Evolutionary conservation across 2,113 vertebrate species (phyloP), one percentile per base, ranked within the genome.

Genomic region (Pachyramphus minor): DNA sequence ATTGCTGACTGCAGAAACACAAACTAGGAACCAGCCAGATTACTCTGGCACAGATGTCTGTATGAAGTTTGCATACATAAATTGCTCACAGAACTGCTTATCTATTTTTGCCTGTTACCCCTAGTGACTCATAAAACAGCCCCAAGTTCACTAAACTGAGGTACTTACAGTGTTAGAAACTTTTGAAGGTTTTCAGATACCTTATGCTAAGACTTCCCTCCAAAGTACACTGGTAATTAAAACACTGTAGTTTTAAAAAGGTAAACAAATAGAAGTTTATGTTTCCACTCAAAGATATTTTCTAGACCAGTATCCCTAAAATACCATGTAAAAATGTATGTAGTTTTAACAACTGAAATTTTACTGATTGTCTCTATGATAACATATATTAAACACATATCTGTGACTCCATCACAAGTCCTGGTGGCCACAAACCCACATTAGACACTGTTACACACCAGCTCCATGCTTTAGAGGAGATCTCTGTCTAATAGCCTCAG

Each of bases 41-140:
- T 83, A 59, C 42, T 39, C 31, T 0, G 0, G 80, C 71, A 66
- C 0, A 0, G 41, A n/a, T 50, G 31, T 53, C 50, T 74, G 14
- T 50, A 50, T 63, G 63, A 73, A 71, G 45, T 77, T 80, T 74
- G 44, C 75, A 55, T 55, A 62, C 0, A 1, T 21, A 80, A 76
- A 76, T 30, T 66, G 28, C 75, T 77, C 55, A 41, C 42, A 77
- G 47, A 80, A 66, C 24, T 77, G 64, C 63, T 74, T 89, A 87
- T 74, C 62, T 84, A 5, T 62, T 91, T 93, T 73, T 66, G 59
- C 50, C 79, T 84, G 24, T 84, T 71, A 66, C 4, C 6, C 14
- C 37, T 71, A 62, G 35, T 84, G 63, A 80, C 21, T 83, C 47
- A 71, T 13, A 90, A 74, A 85, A 56, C 50, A 67, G 31, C 16